phyloP scores from a whole-genome alignment of 2,113 vertebrate genomes.

The Vanacampus margaritifer region DNA sequence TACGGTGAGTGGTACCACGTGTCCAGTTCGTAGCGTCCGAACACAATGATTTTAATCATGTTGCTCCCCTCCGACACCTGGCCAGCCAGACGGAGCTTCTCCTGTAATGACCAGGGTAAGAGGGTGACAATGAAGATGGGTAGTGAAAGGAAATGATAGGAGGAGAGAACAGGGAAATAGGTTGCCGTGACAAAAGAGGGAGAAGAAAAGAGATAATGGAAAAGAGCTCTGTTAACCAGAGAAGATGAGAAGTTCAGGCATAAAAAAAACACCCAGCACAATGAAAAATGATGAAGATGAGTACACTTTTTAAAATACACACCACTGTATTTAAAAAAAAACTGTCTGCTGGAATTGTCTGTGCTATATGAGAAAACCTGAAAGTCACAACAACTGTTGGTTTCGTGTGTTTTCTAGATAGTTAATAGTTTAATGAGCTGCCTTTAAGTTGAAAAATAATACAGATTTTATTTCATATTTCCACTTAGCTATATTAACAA shows the following conservation, averaged over 20 bases:
- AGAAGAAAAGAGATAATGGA: conserved; percentile 2
- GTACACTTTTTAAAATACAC: background rate
- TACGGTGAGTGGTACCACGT: conserved; percentile 99
- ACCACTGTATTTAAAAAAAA: too few species aligned
- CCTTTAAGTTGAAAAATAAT: too few species aligned
- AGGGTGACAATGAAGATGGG: conserved; percentile 8
- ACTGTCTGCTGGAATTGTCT: background rate
- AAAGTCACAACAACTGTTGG: too few species aligned
- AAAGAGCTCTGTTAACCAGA: conserved; percentile 28
- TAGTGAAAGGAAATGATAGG: background rate
- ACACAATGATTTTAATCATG: conserved; percentile 96
- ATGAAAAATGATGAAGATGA: background rate
- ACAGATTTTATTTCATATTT: too few species aligned
- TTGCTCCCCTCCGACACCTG: conserved; percentile 94
- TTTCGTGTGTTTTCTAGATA: too few species aligned
- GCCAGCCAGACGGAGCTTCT: conserved; percentile 89
- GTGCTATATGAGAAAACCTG: too few species aligned
- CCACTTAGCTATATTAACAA: too few species aligned
- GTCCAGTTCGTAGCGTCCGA: conserved; percentile 94
- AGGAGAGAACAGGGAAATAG: conserved; percentile 13
- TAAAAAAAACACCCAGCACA: background rate
- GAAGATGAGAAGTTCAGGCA: conserved; percentile 10
- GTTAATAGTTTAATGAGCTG: too few species aligned
- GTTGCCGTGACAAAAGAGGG: conserved; percentile 2
- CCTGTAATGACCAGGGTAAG: conserved; percentile 64